Conservation (phyloP, 1,140 invertebrate genomes). For the Hypsibius dujardini region DNA sequence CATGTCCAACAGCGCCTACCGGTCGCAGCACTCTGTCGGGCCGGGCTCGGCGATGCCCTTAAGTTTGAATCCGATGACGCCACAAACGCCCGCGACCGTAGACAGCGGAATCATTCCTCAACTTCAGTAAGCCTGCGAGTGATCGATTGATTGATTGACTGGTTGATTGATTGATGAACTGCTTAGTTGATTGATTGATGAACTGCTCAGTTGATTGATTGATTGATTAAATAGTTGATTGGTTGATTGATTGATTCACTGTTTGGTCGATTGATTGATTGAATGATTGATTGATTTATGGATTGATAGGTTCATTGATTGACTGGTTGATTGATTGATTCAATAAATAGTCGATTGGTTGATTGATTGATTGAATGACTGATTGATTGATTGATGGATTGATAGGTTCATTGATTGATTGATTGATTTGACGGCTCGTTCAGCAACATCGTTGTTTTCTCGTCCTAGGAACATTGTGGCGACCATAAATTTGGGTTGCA, state of each 20-base stretch:
- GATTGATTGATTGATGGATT: neutral
- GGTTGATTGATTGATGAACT: neutral
- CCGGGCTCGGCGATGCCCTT: neutral
- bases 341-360: neutral
- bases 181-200: too few relatives aligned
- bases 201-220: too few relatives aligned
- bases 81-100: neutral
- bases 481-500: conserved; percentile 89
- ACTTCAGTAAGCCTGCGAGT: conserved; percentile 4
- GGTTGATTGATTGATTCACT: too few relatives aligned
- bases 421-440: too few relatives aligned
- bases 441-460: conserved; percentile 17
- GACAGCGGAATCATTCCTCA: conserved; percentile 12
- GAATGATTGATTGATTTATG: too few relatives aligned
- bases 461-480: conserved; percentile 56
- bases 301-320: too few relatives aligned
- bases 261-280: too few relatives aligned
- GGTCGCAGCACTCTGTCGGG: neutral
- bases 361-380: neutral
- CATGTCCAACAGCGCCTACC: neutral
- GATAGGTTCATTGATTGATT: too few relatives aligned
- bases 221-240: too few relatives aligned
- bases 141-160: neutral
- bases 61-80: neutral
- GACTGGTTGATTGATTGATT: too few relatives aligned